Evolutionary conservation across 2,113 vertebrate species (phyloP), one percentile per base, ranked within the genome.

Genomic region (Fregata magnificens): DNA sequence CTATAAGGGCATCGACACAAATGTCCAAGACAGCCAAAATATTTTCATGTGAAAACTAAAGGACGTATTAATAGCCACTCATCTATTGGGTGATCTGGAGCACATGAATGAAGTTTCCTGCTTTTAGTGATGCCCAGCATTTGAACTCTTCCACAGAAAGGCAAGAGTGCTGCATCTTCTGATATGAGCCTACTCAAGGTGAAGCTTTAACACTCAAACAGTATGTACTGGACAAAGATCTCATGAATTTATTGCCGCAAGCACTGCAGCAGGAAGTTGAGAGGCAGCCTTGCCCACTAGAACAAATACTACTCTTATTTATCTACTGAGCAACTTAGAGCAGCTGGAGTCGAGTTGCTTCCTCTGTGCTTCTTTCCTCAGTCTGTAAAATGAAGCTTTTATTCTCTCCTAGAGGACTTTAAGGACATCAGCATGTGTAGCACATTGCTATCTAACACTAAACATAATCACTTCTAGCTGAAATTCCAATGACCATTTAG

Each of bases 341-440:
- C 93, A 96, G 93, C 93, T 94, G 80, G 80, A 91, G 38, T 91
- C 4, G 4, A 92, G 93, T 53, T 90, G 81, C 81, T 94, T 96
- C 86, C 81, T 59, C 80, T 88, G 34, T 44, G 77, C 80, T 86
- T 53, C 19, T 71, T 83, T 93, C 83, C 80, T 86, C 65, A 42
- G 72, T 7, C 45, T 67, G 63, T 69, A 92, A 95, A 97, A 92
- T 16, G 40, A 81, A 88, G 90, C 92, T 84, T 81, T 82, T 70
- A 69, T 87, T 94, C 66, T 77, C 55, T 89, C 81, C 81, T 58
- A 52, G 70, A 88, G 62, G 77, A 79, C 76, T 69, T 63, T 12
- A 58, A 71, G 81, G 71, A 76, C 55, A 87, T 82, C 71, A 58
- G 81, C 77, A 95, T 40, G 52, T 85, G 81, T 10, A 87, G 81